Evolutionary conservation across 1,140 invertebrate genomes (phyloP), one percentile per base, ranked within the genome.

Genomic region (Chymomyza costata): DNA sequence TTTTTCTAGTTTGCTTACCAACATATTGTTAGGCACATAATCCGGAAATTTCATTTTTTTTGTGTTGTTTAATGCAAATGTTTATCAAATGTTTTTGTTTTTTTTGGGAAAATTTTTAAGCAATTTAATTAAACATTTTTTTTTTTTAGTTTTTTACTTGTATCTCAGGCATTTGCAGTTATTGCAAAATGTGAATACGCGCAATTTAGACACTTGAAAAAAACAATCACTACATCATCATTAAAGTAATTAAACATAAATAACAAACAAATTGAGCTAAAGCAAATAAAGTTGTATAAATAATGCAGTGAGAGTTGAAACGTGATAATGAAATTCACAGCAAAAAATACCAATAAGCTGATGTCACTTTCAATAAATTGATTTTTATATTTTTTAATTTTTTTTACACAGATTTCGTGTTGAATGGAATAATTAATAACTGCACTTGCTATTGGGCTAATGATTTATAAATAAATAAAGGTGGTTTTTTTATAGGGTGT

Each of bases 41-140:
- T 84, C 76, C 60, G 82, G 76, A 78, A 84, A 84, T 58, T 84
- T 84, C 82, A 84, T 84, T 47, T 49, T 84, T 25, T 38, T 43
- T 51, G 41, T 35, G 15, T 31, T 38, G 25, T 21, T 56, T 19
- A 28, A 28, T 28, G 5, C n/a, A n/a, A n/a, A n/a, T n/a, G n/a
- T n/a, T n/a, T n/a, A n/a, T 28, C 5, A 28, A 28, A 28, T 28
- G 14, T 43, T 35, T 11, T 6, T 21, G 28, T 53, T 31, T 32
- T 18, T 16, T 15, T 52, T 43, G 45, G 48, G 39, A 49, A 65
- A 52, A 63, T 62, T 56, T 43, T 21, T n/a, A 59, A 62, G 62
- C 30, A 68, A 76, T 76, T 76, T 67, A 74, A 31, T 65, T 76
- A 19, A 44, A 31, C 38, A 65, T 69, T 74, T 65, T 70, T 65